phyloP scores from a whole-genome alignment of 2,888 invertebrate genomes.

The Apamea sordens region DNA sequence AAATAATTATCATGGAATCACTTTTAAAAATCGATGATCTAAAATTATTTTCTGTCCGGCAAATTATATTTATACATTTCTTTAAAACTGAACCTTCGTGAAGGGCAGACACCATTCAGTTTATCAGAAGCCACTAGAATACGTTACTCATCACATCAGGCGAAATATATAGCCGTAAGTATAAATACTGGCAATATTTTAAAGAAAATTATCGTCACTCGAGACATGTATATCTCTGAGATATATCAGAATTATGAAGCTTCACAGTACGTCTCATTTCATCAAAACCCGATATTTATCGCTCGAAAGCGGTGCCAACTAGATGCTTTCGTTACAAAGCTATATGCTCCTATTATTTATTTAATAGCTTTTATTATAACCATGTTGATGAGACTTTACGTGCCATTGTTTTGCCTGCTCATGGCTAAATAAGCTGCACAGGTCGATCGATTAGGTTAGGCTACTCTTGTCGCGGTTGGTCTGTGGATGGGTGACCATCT shows the following conservation, averaged over 20 bases:
- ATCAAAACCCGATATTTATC: constrained; percentile 61
- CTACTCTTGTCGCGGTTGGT: neutral
- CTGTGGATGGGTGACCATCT: neutral
- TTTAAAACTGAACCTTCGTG: neutral
- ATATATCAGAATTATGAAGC: constrained; percentile 54
- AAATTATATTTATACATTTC: neutral
- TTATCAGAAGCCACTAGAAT: neutral
- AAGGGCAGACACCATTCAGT: neutral
- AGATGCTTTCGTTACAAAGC: constrained; percentile 18
- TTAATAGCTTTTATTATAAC: constrained; percentile 24
- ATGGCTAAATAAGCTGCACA: neutral
- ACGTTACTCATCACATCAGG: neutral
- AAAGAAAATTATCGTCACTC: constrained; percentile 45
- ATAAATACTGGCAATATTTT: constrained; percentile 46
- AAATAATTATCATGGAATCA: neutral
- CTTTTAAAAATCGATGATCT: neutral
- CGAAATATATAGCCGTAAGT: constrained; percentile 4
- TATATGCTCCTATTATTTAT: constrained; percentile 9
- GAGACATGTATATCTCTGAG: constrained; percentile 51
- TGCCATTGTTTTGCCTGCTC: neutral
- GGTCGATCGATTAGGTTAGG: neutral
- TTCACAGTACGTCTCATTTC: constrained; percentile 54
- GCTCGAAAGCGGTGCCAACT: constrained; percentile 52
- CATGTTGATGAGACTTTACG: neutral
- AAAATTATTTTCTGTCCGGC: neutral